Evolutionary conservation across 2,888 invertebrate species (phyloP), one percentile per base, ranked within the genome.

Genomic region (Tetramorium bicarinatum): DNA sequence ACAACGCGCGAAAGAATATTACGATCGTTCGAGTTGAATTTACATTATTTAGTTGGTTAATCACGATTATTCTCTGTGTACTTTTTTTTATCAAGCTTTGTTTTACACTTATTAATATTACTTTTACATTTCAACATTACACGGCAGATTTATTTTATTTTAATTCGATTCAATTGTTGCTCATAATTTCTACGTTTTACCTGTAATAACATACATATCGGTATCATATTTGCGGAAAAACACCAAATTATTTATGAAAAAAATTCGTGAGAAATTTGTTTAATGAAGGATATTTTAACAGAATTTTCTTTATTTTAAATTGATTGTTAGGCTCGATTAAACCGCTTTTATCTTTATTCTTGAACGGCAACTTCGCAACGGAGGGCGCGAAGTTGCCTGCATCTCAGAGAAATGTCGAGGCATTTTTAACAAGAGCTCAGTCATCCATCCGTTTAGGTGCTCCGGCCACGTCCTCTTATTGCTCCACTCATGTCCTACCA

Each of bases 371-470:
- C 7, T 9, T n/a, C 11, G 38, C 29, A 29, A 64, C 29, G n/a
- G 2, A 47, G n/a, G n/a, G 34, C 49, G 29, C 9, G 38, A 71
- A 74, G 44, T 74, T 74, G 34, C 34, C n/a, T 49, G 47, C 47
- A 62, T 62, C 21, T 11, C n/a, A 15, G 34, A 62, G 47, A 66
- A 76, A 52, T 66, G n/a, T 11, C 44, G 21, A 34, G 25, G 11
- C 44, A 56, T 79, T 79, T 71, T 59, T 44, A 56, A 59, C 56
- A 47, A 29, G 67, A 67, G 13, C 38, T 67, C 41, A 74, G 59
- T 44, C 54, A 62, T 67, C 52, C n/a, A 67, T 52, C 41, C 41
- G 41, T 67, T 77, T 77, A 77, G 66, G 25, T 67, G 41, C 77
- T 64, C 38, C 52, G 52, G 18, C 66, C 62, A 64, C 52, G 47